Evolutionary conservation across 2,113 vertebrate species (phyloP).

Genomic region (Microcebus ravelobensis): DNA sequence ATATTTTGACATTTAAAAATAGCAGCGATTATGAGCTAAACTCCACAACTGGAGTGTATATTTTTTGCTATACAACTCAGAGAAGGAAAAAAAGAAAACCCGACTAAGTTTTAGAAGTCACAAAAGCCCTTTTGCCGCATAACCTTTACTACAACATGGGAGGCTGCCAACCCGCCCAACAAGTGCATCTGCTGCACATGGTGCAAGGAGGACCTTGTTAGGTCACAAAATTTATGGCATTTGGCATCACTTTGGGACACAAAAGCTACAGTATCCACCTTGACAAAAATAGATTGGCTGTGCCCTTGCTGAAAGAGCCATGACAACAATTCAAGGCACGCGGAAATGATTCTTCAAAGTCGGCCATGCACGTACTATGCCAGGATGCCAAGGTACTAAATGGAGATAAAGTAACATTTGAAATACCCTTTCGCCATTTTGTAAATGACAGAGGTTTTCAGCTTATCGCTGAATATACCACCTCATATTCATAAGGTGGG

Average conservation of each 20-base stretch:
- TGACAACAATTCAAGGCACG: not conserved
- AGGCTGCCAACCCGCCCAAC: not conserved
- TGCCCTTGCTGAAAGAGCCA: not conserved
- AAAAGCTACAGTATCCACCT: not conserved
- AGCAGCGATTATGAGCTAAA: not conserved
- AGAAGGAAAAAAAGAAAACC: not conserved
- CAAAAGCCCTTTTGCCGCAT: not conserved
- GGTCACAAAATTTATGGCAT: conserved; percentile 47
- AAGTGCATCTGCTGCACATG: not conserved
- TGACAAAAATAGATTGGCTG: conserved; percentile 51
- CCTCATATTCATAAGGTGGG: not conserved
- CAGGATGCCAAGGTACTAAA: not conserved
- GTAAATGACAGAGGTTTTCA: not conserved
- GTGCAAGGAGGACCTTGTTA: conserved; percentile 26
- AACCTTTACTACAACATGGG: not conserved
- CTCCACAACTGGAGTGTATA: not conserved
- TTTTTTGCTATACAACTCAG: not conserved
- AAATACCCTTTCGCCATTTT: not conserved
- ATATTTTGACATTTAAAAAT: not conserved
- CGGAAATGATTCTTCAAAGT: not conserved
- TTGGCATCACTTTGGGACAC: conserved; percentile 15
- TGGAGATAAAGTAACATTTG: not conserved
- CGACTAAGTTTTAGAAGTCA: not conserved
- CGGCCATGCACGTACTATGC: rapidly evolving
- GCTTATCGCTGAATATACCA: not conserved